A percentile compares a stretch with the other conserved stretches of the same genome.
These are phyloP conservation scores for Acipenser ruthenus DNA, from an alignment of 2,797 vertebrate species.

Conservation along the genomic window DNA sequence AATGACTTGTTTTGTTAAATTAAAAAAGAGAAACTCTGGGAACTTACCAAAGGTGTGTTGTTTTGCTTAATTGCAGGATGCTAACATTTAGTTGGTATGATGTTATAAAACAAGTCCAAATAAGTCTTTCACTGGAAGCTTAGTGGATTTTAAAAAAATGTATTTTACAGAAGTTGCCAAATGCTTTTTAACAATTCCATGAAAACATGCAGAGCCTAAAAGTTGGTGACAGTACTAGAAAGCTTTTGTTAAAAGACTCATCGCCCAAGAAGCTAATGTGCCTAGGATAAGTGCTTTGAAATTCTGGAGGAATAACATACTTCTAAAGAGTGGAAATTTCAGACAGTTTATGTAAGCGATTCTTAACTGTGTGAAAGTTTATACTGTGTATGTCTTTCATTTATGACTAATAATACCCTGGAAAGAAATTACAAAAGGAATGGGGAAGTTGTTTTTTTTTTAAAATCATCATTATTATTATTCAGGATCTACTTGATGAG, in stretches of 20 bases:
- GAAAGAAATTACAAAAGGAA: conserved; percentile 12
- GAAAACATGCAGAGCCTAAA: conserved; percentile 31
- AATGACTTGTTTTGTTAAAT: too few relatives aligned
- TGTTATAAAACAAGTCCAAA: too few relatives aligned
- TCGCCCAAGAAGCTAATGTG: conserved; percentile 11
- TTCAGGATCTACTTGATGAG: conserved; percentile 8
- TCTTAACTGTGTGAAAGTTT: conserved; percentile 14
- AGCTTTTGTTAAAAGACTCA: conserved; percentile 28
- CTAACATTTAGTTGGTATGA: too few relatives aligned
- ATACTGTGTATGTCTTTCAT: conserved; percentile 11
- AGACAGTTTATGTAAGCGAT: conserved; percentile 20
- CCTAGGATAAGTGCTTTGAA: conserved; percentile 27
- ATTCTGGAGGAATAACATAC: conserved; percentile 22
- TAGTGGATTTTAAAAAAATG: too few relatives aligned
- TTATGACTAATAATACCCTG: conserved; percentile 28
- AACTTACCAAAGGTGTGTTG: too few relatives aligned
- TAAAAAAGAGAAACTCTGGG: too few relatives aligned
- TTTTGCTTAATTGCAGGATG: too few relatives aligned
- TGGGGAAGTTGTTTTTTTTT: conserved; percentile 1
- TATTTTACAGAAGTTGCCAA: too few relatives aligned
- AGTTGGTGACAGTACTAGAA: conserved; percentile 27
- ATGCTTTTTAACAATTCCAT: conserved; percentile 11
- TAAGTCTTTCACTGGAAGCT: too few relatives aligned
- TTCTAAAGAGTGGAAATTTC: conserved; percentile 9
- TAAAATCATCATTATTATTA: not conserved